phyloP scores from a whole-genome alignment of 2,888 invertebrate species.

The Drosophila vallismaia region DNA sequence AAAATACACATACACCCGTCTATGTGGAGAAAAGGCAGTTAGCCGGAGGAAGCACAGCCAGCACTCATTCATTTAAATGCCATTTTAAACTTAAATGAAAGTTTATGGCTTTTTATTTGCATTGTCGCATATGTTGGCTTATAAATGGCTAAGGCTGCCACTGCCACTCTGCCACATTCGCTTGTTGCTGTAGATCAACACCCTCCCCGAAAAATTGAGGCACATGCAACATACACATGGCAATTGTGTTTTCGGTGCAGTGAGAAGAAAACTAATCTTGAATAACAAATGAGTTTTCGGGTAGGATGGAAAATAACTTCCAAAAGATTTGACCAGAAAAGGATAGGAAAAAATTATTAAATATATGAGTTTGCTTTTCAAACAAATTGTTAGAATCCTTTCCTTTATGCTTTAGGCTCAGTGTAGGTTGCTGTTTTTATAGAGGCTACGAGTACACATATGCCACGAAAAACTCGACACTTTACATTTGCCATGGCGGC shows the following conservation, averaged over 20 bases:
- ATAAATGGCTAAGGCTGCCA: slow-evolving; percentile 31
- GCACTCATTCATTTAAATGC: slow-evolving; percentile 82
- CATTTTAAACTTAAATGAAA: slow-evolving; percentile 83
- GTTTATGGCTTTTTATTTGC: slow-evolving; percentile 79
- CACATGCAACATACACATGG: slow-evolving; percentile 26
- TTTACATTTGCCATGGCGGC: slow-evolving; percentile 72
- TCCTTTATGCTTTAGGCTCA: neutral
- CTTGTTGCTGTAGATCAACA: slow-evolving; percentile 55
- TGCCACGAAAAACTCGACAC: slow-evolving; percentile 74
- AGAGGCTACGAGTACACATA: slow-evolving; percentile 66
- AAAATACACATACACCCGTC: slow-evolving; percentile 8
- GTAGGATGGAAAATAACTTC: neutral
- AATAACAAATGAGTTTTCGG: neutral
- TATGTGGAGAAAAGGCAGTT: slow-evolving; percentile 27
- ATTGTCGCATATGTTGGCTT: slow-evolving; percentile 55
- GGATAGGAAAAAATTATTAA: neutral
- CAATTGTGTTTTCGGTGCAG: slow-evolving; percentile 15
- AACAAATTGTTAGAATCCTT: too few species aligned
- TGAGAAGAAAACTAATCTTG: slow-evolving; percentile 2
- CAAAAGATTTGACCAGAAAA: neutral
- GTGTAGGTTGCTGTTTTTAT: slow-evolving; percentile 61
- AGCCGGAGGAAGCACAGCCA: slow-evolving; percentile 18
- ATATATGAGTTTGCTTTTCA: neutral
- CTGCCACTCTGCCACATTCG: slow-evolving; percentile 8
- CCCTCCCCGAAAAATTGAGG: slow-evolving; percentile 34